phyloP scores from a whole-genome alignment of 2,888 invertebrate genomes.

The Drosophila meridionalis region DNA sequence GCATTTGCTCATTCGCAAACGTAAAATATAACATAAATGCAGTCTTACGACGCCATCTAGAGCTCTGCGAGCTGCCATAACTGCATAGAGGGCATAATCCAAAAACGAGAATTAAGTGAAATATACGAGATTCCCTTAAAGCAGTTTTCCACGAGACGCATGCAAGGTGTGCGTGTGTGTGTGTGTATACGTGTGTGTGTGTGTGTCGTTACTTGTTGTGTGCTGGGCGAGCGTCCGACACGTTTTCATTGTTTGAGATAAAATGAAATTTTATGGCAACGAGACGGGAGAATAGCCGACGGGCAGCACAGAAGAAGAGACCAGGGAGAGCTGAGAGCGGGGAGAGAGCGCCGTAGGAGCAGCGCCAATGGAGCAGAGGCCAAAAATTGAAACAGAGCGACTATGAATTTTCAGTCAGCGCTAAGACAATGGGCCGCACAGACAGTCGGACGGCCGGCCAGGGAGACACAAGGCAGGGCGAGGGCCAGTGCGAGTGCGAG shows the following conservation, averaged over 20 bases:
- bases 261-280: slow-evolving; percentile 78
- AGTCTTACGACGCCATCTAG: slow-evolving; percentile 6
- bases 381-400: slow-evolving; percentile 77
- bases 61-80: neutral
- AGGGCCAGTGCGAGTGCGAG: too few species aligned
- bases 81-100: slow-evolving; percentile 31
- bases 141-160: slow-evolving; percentile 18
- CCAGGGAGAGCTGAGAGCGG: neutral
- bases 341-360: slow-evolving; percentile 1
- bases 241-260: slow-evolving; percentile 78
- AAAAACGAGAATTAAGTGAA: slow-evolving; percentile 19
- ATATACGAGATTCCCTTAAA: slow-evolving; percentile 12
- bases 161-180: slow-evolving; percentile 3
- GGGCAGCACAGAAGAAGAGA: slow-evolving; percentile 28
- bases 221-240: slow-evolving; percentile 57
- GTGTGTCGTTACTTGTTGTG: slow-evolving; percentile 17
- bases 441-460: neutral
- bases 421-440: slow-evolving; percentile 67
- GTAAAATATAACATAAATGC: slow-evolving; percentile 6
- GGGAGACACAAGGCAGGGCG: too few species aligned
- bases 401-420: slow-evolving; percentile 74
- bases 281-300: slow-evolving; percentile 36
- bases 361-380: slow-evolving; percentile 40
- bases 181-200: slow-evolving; percentile 4
- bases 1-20: slow-evolving; percentile 8